Conservation (phyloP, 2,888 invertebrate genomes). For the Andricus curvator region DNA sequence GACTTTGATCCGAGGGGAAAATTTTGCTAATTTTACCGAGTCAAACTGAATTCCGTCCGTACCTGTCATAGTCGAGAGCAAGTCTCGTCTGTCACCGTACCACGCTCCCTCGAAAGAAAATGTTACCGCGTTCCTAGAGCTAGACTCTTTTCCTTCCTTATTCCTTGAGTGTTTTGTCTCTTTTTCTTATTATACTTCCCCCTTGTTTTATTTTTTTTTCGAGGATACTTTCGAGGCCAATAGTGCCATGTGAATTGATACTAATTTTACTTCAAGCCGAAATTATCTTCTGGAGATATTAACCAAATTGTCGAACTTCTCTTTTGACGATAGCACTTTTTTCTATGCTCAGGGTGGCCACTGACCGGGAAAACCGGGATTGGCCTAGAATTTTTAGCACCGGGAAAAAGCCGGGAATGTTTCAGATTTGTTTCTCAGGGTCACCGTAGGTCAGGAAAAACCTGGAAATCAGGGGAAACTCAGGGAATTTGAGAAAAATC, state of each 20-base stretch:
- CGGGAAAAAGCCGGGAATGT: too few relatives aligned
- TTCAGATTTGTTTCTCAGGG: too few relatives aligned
- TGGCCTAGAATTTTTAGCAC: too few relatives aligned
- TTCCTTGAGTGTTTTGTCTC: conserved; percentile 17
- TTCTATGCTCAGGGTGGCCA: too few relatives aligned
- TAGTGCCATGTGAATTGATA: conserved; percentile 2
- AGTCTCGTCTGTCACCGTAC: conserved; percentile 16
- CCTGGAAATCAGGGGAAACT: too few relatives aligned
- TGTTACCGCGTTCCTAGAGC: conserved; percentile 31
- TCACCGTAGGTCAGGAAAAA: too few relatives aligned
- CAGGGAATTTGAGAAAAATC: too few relatives aligned
- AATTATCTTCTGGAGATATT: not conserved
- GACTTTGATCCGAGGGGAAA: not conserved
- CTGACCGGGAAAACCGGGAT: too few relatives aligned
- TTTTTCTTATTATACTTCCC: not conserved
- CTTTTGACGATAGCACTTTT: too few relatives aligned
- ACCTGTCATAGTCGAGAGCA: conserved; percentile 22
- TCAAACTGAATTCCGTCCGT: conserved; percentile 14
- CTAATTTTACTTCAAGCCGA: not conserved
- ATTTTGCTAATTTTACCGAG: conserved; percentile 31
- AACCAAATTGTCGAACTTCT: not conserved
- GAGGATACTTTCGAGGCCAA: not conserved
- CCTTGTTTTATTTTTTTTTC: not conserved
- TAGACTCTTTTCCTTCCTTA: conserved; percentile 24
- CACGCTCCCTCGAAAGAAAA: not conserved